A percentile compares a stretch with the other conserved stretches of the same genome.
These are phyloP conservation scores for Prosopocoilus inquinatus DNA, from an alignment of 2,888 invertebrate genomes.

Conservation along the genomic window DNA sequence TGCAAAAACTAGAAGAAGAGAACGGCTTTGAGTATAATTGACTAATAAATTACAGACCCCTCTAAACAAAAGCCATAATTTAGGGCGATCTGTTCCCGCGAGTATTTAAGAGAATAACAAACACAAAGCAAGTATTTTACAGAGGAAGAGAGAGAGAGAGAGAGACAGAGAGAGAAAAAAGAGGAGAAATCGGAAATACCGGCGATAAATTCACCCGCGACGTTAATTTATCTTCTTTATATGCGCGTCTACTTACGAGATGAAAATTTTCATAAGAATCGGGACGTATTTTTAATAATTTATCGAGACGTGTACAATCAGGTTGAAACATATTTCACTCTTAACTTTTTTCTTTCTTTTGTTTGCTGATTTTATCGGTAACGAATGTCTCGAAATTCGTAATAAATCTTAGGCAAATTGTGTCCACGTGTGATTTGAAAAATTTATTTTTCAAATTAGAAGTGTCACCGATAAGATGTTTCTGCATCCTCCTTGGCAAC, in stretches of 20 bases:
- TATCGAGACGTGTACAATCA: too few species aligned
- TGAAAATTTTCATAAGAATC: too few species aligned
- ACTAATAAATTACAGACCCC: conserved; percentile 12
- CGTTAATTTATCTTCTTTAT: too few species aligned
- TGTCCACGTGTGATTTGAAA: too few species aligned
- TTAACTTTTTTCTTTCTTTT: neutral
- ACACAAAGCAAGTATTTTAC: conserved; percentile 14
- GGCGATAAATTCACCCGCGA: too few species aligned
- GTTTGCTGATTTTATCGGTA: neutral
- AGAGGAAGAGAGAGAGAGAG: neutral
- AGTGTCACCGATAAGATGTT: too few species aligned
- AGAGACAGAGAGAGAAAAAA: neutral
- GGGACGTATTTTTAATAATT: too few species aligned
- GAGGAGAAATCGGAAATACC: conserved; percentile 1
- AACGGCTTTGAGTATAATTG: conserved; percentile 9
- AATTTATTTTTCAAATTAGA: neutral
- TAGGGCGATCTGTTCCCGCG: conserved; percentile 13
- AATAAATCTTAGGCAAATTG: too few species aligned
- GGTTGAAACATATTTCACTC: neutral
- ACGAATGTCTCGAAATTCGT: neutral
- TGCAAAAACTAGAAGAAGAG: conserved; percentile 7
- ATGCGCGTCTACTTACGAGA: too few species aligned
- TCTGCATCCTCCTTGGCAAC: too few species aligned
- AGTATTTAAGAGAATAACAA: conserved; percentile 15
- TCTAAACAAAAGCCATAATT: conserved; percentile 12